phyloP scores from a whole-genome alignment of 2,113 vertebrate genomes.

The Oncorhynchus mykiss region DNA sequence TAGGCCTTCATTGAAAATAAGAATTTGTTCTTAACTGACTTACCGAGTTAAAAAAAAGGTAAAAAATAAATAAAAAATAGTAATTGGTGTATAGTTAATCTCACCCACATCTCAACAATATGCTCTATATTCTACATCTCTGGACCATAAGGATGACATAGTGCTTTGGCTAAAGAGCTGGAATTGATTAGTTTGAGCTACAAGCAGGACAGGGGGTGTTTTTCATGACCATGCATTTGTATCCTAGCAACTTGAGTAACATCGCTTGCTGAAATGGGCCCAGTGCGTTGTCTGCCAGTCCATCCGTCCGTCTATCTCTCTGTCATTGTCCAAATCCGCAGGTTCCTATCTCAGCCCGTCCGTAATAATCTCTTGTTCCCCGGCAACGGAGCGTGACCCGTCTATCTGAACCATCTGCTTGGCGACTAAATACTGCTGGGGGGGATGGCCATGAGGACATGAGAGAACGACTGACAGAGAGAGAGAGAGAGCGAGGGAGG shows the following conservation, averaged over 20 bases:
- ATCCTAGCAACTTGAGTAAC: constrained; percentile 30
- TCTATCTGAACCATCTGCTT: constrained; percentile 56
- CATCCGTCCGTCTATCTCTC: constrained; percentile 11
- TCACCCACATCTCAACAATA: too few relatives aligned
- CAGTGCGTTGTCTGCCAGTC: neutral
- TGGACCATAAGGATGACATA: too few relatives aligned
- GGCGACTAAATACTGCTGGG: constrained; percentile 58
- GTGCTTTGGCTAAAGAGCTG: too few relatives aligned
- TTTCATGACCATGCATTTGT: constrained; percentile 31
- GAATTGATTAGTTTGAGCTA: neutral
- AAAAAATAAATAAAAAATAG: too few relatives aligned
- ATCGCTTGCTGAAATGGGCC: neutral
- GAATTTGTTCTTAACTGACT: too few relatives aligned
- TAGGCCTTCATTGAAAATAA: too few relatives aligned
- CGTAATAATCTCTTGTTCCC: constrained; percentile 32
- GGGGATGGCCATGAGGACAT: neutral
- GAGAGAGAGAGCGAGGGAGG: neutral
- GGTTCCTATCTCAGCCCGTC: constrained; percentile 55
- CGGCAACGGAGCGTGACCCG: constrained; percentile 39
- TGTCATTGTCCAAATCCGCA: constrained; percentile 36
- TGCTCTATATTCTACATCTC: neutral
- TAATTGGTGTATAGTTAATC: too few relatives aligned
- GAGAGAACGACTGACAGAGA: neutral
- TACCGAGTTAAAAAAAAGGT: too few relatives aligned
- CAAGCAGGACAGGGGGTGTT: neutral